Evolutionary conservation across 35 echinoderm and acorn worm genomes (phyloP).

Genomic region (Ptychodera flava): DNA sequence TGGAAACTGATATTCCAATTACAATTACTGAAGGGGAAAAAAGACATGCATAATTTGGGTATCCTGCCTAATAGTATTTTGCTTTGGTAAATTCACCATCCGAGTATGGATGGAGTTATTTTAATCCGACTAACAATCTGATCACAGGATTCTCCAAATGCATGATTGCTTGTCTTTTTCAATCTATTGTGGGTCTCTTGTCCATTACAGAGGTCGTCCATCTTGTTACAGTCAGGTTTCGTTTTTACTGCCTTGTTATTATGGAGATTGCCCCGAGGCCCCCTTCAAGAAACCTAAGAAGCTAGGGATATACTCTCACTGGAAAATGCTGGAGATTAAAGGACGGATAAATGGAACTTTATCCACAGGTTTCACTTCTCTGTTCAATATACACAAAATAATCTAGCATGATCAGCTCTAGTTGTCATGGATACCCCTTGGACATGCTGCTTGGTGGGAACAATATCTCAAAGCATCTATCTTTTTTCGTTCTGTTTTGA

Average conservation of each 20-base stretch:
- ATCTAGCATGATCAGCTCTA: not conserved
- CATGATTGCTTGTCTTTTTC: not conserved
- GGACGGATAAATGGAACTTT: not conserved
- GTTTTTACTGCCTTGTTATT: not conserved
- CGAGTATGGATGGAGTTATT: too few species aligned
- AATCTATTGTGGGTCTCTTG: not conserved
- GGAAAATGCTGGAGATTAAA: not conserved
- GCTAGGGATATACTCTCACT: too few species aligned
- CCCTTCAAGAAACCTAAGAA: not conserved
- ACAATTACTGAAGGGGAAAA: too few species aligned
- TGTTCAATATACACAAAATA: not conserved
- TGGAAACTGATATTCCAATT: too few species aligned
- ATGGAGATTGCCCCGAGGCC: not conserved
- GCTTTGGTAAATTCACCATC: too few species aligned
- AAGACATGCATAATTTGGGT: too few species aligned
- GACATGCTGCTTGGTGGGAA: too few species aligned
- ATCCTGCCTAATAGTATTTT: too few species aligned
- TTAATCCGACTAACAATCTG: too few species aligned
- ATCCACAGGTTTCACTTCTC: not conserved
- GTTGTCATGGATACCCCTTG: not conserved
- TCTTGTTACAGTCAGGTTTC: not conserved
- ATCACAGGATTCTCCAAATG: not conserved
- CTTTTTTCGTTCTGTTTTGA: too few species aligned
- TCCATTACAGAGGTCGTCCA: not conserved
- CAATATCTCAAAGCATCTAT: too few species aligned